Evolutionary conservation across 2,113 vertebrate genomes (phyloP).

Genomic region (Narcine bancroftii): DNA sequence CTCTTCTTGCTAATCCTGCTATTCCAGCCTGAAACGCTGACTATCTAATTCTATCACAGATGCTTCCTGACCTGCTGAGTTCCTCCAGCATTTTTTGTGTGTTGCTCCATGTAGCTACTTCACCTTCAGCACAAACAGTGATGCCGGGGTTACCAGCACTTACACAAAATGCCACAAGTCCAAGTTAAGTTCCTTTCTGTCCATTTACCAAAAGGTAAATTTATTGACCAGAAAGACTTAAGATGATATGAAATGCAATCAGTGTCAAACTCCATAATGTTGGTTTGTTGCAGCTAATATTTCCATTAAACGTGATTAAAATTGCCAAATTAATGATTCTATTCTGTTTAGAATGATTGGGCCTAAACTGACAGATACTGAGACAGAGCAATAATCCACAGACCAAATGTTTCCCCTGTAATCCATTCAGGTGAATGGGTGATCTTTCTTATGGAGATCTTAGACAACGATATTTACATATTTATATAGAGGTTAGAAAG

Average conservation of each 20-base stretch:
- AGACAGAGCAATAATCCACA: neutral
- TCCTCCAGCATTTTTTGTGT: too few relatives aligned
- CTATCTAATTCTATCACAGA: too few relatives aligned
- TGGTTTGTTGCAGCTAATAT: slow-evolving; percentile 19
- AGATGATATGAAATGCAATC: slow-evolving; percentile 15
- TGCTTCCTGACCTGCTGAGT: too few relatives aligned
- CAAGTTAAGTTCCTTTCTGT: too few relatives aligned
- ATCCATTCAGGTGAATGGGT: neutral
- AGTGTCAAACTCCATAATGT: neutral
- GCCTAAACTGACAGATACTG: neutral
- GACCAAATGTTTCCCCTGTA: neutral
- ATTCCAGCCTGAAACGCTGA: too few relatives aligned
- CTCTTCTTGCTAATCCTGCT: too few relatives aligned
- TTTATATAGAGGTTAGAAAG: neutral
- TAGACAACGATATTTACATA: neutral
- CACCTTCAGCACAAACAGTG: neutral
- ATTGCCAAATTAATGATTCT: neutral
- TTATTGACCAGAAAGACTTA: slow-evolving; percentile 19
- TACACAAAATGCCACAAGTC: neutral
- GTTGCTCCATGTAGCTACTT: too few relatives aligned
- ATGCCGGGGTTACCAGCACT: neutral
- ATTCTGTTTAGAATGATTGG: neutral
- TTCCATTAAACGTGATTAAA: slow-evolving; percentile 5
- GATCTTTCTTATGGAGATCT: neutral
- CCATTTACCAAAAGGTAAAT: neutral